phyloP scores from a whole-genome alignment of 2,113 vertebrate species.

The Coptodon rendalli region DNA sequence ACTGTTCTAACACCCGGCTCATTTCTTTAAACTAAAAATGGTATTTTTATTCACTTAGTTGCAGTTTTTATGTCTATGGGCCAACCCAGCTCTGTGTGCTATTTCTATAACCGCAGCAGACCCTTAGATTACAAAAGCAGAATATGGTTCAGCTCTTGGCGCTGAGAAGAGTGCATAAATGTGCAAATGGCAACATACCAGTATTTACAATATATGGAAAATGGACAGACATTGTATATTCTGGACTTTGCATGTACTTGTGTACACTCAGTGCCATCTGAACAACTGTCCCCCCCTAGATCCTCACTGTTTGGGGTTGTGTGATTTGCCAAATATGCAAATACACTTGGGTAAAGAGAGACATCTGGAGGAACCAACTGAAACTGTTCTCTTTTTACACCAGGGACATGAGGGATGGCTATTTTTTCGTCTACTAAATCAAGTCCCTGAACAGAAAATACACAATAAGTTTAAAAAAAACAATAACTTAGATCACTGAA shows the following conservation, averaged over 20 bases:
- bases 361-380: slow-evolving; percentile 37
- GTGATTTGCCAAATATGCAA: not conserved
- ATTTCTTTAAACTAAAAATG: not conserved
- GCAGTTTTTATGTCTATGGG: not conserved
- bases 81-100: not conserved
- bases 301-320: not conserved
- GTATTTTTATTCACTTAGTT: not conserved
- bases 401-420: not conserved
- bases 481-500: not conserved
- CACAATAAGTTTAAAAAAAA: not conserved
- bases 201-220: not conserved
- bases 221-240: not conserved
- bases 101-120: not conserved
- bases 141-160: not conserved
- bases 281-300: not conserved
- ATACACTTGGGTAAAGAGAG: slow-evolving; percentile 23
- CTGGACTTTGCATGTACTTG: not conserved
- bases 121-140: not conserved
- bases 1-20: not conserved
- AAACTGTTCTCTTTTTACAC: not conserved
- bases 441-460: not conserved
- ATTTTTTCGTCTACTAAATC: not conserved
- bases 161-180: not conserved
- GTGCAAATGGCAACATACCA: not conserved
- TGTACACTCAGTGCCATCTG: not conserved